These are phyloP conservation scores for Lasius fuliginosus DNA, from an alignment of 2,888 invertebrate species.

Conservation along the genomic window DNA sequence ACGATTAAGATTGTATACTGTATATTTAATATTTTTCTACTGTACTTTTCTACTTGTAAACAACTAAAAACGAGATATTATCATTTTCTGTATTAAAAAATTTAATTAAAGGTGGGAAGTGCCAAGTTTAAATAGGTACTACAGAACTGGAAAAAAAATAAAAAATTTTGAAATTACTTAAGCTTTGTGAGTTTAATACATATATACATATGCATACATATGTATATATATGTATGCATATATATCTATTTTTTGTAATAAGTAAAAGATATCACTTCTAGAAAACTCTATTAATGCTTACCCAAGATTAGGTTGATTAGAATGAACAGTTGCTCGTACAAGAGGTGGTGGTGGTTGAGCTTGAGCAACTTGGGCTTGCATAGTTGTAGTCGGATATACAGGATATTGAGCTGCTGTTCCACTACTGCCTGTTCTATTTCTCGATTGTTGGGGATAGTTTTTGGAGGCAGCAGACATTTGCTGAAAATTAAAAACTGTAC, in stretches of 20 bases:
- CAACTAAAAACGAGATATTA: not conserved
- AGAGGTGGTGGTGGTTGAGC: constrained; percentile 87
- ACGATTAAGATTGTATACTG: not conserved
- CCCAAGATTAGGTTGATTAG: constrained; percentile 86
- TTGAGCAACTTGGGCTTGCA: constrained; percentile 82
- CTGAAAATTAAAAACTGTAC: constrained; percentile 65
- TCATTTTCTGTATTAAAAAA: not conserved
- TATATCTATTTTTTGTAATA: not conserved
- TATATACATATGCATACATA: not conserved
- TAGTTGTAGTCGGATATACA: constrained; percentile 84
- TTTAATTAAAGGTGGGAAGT: not conserved
- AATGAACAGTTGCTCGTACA: constrained; percentile 87
- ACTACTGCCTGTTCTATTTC: constrained; percentile 83
- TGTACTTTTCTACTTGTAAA: not conserved
- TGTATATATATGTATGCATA: not conserved
- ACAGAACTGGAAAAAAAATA: constrained; percentile 30
- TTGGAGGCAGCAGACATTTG: constrained; percentile 79
- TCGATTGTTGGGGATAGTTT: constrained; percentile 80
- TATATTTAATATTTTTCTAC: not conserved
- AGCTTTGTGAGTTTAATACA: constrained; percentile 53
- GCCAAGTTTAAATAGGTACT: not conserved
- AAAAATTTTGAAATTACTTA: constrained; percentile 41
- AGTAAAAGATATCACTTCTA: constrained; percentile 1
- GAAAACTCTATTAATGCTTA: constrained; percentile 77
- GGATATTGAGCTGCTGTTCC: constrained; percentile 81